Evolutionary conservation across 37 sponge, comb jelly and placozoan genomes (phyloP), one percentile per base, ranked within the genome.

Genomic region (Sycon ciliatum): DNA sequence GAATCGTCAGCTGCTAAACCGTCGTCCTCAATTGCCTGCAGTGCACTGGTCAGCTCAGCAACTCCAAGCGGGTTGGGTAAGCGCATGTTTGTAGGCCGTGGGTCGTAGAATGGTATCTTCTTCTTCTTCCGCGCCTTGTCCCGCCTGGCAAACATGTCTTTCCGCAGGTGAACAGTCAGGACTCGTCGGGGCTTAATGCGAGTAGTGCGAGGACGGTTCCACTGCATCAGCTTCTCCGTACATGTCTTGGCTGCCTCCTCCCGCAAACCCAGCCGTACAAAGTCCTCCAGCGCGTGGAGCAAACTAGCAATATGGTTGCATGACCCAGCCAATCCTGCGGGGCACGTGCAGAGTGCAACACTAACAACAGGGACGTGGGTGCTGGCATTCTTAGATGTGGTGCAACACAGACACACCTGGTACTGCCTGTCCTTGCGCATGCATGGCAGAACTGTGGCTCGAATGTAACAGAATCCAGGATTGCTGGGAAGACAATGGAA

Each of bases 241-340:
- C 73, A 73, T 56, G 58, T 36, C 33, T 38, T 35, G 2, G 1
- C n/a, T 26, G 36, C 38, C 11, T 73, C 73, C 35, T 73, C 73
- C 31, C 35, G 57, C 73, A 73, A 38, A 35, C 73, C 73, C 20
- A 56, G 57, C 18, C 36, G 73, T 56, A 73, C 38, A 73, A 56
- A 73, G 3, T 73, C 73, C 36, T 73, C 58, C 36, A 73, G 57
- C 18, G 58, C 56, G 34, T 73, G 57, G 13, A 73, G 36, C 22
- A 56, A 35, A 26, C 60, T 61, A 26, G 73, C 58, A 32, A 73
- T 56, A 32, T 56, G 60, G 58, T 57, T 73, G 36, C 73, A 73
- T n/a, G 60, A 73, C 22, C 73, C 73, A 53, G 73, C 56, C 36
- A 73, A 56, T 26, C 73, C 73, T 35, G 73, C 73, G 26, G 73